Percentiles rank a stretch among this genome's conserved stretches.
Conservation (phyloP, 2,888 invertebrate genomes). For the Brenthis daphne region DNA sequence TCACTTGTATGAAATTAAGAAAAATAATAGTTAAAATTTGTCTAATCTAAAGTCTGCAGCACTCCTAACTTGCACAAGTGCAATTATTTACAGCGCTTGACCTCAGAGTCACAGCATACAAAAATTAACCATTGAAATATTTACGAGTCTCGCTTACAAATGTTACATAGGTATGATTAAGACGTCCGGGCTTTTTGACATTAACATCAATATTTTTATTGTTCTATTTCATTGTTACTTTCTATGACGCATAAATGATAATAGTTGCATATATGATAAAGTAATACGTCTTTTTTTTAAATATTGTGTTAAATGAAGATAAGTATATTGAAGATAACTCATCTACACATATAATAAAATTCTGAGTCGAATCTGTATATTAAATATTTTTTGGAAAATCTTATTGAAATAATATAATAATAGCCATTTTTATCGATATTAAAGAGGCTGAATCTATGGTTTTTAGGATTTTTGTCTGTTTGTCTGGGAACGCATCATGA, state of each 20-base stretch:
- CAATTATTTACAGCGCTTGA: constrained; percentile 67
- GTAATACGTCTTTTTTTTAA: too few species aligned
- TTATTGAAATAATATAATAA: too few species aligned
- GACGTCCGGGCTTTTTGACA: constrained; percentile 30
- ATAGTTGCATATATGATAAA: too few species aligned
- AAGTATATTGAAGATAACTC: too few species aligned
- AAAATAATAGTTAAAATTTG: not conserved
- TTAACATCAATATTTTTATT: constrained; percentile 24
- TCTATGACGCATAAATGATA: not conserved
- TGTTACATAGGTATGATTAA: constrained; percentile 53
- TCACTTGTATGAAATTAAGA: not conserved
- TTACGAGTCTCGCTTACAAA: constrained; percentile 60
- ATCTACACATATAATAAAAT: too few species aligned
- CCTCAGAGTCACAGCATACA: constrained; percentile 59
- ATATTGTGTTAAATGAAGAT: too few species aligned
- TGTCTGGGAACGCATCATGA: too few species aligned
- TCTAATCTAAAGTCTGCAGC: constrained; percentile 26
- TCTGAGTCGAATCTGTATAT: too few species aligned
- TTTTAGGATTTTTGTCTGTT: too few species aligned
- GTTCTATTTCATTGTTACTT: constrained; percentile 10
- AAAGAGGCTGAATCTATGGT: too few species aligned
- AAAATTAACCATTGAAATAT: constrained; percentile 68
- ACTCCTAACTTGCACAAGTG: constrained; percentile 48
- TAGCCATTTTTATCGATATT: too few species aligned
- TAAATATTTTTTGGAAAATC: too few species aligned